Evolutionary conservation across 2,888 invertebrate species (phyloP).

Genomic region (Globia sparganii): DNA sequence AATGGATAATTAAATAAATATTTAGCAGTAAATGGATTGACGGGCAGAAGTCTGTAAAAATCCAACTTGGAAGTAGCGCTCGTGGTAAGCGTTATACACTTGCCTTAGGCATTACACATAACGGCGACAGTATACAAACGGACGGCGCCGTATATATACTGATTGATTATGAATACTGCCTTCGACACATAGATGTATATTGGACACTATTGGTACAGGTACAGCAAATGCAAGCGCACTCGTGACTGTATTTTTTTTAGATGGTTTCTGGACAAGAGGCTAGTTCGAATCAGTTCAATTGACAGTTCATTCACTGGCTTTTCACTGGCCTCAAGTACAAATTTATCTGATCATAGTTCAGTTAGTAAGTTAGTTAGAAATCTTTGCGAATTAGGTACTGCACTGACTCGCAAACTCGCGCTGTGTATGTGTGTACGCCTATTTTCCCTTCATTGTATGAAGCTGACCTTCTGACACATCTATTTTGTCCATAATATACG

Average conservation of each 20-base stretch:
- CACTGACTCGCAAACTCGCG: neutral
- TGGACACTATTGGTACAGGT: neutral
- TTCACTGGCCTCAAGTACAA: neutral
- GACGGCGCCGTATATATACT: too few species aligned
- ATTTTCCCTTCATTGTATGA: neutral
- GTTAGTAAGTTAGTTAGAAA: neutral
- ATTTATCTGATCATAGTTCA: neutral
- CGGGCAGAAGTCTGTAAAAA: too few species aligned
- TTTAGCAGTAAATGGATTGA: too few species aligned
- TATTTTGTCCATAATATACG: conserved; percentile 23
- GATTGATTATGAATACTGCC: neutral
- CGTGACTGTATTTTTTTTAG: neutral
- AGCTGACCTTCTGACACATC: conserved; percentile 7
- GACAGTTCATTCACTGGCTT: neutral
- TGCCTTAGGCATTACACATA: too few species aligned
- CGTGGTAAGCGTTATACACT: too few species aligned
- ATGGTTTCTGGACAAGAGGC: neutral
- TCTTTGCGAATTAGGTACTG: neutral
- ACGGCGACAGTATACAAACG: too few species aligned
- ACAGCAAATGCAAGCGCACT: too few species aligned
- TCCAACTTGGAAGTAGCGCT: too few species aligned
- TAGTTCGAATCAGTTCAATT: neutral
- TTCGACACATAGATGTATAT: neutral
- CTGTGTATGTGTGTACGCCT: too few species aligned
- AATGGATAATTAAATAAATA: too few species aligned